Evolutionary conservation across 2,888 invertebrate species (phyloP), one percentile per base, ranked within the genome.

Genomic region (Xestia rhomboidea): DNA sequence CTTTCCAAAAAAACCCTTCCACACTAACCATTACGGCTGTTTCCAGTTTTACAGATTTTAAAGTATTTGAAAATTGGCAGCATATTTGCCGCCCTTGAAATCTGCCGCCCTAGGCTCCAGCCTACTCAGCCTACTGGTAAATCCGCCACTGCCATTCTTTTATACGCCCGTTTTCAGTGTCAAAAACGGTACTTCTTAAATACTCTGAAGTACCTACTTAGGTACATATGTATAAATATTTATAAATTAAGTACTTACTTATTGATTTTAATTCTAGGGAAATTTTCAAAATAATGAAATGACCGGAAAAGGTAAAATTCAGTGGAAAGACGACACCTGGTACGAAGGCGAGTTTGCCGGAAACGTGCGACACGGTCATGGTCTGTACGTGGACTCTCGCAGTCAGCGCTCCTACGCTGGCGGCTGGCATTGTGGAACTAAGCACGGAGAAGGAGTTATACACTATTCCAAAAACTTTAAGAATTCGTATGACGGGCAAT

Each of bases 331-430:
- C 86, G 94, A 97, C 78, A 96, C 96, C 54, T 97, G 96, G 95
- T 97, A 97, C 83, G 94, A 97, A 83, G 97, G 97, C 0, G 95
- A 97, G n/a, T 97, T 97, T 88, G 87, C 89, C 27, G 95, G 96
- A 1, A 97, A 97, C 77, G 88, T 97, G 74, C 97, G 97, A 0
- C 95, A 97, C 67, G 97, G 97, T 0, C 89, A 89, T 57, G 97
- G 97, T 1, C 90, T 96, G 30, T 96, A 93, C 80, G 96, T 96
- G 34, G 93, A 96, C 84, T 95, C 96, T 3, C 93, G 95, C 15
- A 86, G 77, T 13, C 96, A 95, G 83, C 90, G 92, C 11, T 95
- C 92, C 0, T 96, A 96, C 81, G 64, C 89, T 6, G 97, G 97
- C 11, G 92, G 94, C 13, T 97, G 97, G 95, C 88, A 95, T 76